These are phyloP conservation scores for Carollia perspicillata DNA, from an alignment of 2,113 vertebrate species.

Conservation along the genomic window DNA sequence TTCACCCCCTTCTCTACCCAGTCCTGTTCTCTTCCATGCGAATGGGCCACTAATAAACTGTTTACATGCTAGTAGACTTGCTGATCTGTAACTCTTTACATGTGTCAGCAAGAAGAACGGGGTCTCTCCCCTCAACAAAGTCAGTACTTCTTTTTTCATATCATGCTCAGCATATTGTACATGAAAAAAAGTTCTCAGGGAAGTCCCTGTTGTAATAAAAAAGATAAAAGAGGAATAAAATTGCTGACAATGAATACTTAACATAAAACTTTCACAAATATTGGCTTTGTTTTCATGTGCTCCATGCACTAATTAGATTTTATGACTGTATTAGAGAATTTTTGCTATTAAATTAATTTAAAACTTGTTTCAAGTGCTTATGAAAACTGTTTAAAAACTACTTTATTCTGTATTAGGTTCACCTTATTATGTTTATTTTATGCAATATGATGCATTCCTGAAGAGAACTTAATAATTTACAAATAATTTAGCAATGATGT, in stretches of 20 bases:
- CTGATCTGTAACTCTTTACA: too few relatives aligned
- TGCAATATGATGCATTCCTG: constrained; percentile 30
- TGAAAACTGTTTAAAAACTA: constrained; percentile 43
- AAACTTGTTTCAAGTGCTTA: constrained; percentile 37
- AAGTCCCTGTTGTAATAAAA: neutral
- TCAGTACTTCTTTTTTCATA: neutral
- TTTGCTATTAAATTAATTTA: constrained; percentile 49
- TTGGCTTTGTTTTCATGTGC: neutral
- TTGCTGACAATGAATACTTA: neutral
- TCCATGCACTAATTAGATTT: constrained; percentile 31
- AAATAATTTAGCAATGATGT: constrained; percentile 40
- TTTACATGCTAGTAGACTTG: too few relatives aligned
- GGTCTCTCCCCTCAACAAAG: neutral
- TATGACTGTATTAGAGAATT: neutral
- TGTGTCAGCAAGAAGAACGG: too few relatives aligned
- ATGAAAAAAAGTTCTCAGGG: neutral
- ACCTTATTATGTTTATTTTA: constrained; percentile 55
- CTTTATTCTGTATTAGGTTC: neutral
- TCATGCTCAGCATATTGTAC: neutral
- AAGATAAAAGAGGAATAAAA: neutral
- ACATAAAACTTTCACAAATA: neutral
- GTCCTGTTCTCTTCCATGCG: too few relatives aligned
- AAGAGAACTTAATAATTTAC: constrained; percentile 62
- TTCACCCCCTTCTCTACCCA: too few relatives aligned
- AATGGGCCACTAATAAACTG: too few relatives aligned